Conservation (phyloP, 2,797 vertebrate species). For the Mionectes olivaceus region DNA sequence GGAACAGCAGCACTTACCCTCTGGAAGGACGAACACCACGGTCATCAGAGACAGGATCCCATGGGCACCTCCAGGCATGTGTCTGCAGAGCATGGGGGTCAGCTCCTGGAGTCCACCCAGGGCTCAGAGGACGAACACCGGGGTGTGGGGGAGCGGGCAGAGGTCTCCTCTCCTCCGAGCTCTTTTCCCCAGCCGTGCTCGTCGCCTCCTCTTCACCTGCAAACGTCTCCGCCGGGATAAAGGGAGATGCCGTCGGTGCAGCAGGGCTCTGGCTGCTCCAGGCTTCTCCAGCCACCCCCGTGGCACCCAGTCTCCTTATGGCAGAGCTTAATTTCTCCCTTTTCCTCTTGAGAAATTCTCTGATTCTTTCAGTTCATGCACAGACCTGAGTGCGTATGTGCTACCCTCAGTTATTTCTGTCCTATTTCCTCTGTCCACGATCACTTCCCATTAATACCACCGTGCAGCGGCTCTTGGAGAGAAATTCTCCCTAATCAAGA, state of each 20-base stretch:
- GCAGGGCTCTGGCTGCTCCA: not conserved
- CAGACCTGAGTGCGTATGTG: slow-evolving; percentile 43
- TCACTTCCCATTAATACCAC: slow-evolving; percentile 72
- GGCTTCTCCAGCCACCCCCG: not conserved
- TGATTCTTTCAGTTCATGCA: not conserved
- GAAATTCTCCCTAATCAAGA: slow-evolving; percentile 73
- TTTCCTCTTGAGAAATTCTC: not conserved
- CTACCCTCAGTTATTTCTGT: slow-evolving; percentile 71
- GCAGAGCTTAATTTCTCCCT: not conserved
- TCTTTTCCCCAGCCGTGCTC: not conserved
- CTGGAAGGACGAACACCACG: not conserved
- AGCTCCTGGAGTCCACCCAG: not conserved
- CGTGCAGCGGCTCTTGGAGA: slow-evolving; percentile 68
- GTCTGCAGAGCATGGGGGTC: slow-evolving; percentile 20
- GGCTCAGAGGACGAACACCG: fast-evolving
- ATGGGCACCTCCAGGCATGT: not conserved
- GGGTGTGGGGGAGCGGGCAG: not conserved
- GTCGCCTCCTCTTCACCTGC: not conserved
- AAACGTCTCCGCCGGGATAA: not conserved
- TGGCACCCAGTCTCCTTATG: not conserved
- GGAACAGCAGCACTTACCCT: slow-evolving; percentile 47
- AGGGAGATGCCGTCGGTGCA: not conserved
- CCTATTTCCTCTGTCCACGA: slow-evolving; percentile 70
- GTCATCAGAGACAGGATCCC: slow-evolving; percentile 56
- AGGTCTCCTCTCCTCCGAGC: not conserved